Base-by-base conservation (phyloP, 2,888 invertebrate species). In the Gonocerus acuteangulatus region DNA sequence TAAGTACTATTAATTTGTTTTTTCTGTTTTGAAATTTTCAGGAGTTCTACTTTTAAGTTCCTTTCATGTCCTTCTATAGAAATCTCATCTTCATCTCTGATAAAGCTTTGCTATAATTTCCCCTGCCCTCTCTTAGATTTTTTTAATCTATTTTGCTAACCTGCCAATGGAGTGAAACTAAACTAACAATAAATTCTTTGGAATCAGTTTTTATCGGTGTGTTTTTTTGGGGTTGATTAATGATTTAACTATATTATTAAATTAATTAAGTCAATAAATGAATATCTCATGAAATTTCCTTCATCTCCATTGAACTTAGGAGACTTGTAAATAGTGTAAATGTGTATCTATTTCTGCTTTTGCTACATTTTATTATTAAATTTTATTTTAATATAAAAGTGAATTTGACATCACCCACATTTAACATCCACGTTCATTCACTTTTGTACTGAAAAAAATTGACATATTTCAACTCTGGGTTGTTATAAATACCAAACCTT, bases 271-370 rank as follows among this genome's bases (percentile, higher is more conserved):
- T 27, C 4, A 13, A 48, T 48, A 23, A 23, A 48, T 23, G 27
- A 27, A 45, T 9, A 15, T 51, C 51, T 51, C 51, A 51, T 51
- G 51, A 51, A 51, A 51, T 51, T 19, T 51, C 34, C 51, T 51
- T 51, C 19, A 18, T 18, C 13, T 19, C 19, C 32, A 18, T 13
- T n/a, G 27, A 6, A 27, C 9, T 27, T 27, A 27, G 27, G 9
- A 18, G 32, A 3, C 15, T 51, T 51, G 51, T 51, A 51, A 32
- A 51, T 51, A 51, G 19, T 51, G 51, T 51, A 49, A 42, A 27
- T 27, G 27, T 27, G 27, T 27, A 27, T 27, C 27, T 27, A 27
- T 4, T 4, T 6, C 9, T 27, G 27, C 27, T 27, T 27, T 27
- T 27, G 9, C 9, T 27, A 27, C 27, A 27, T 6, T 27, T 6